Evolutionary conservation across 2,888 invertebrate species (phyloP), one percentile per base, ranked within the genome.

Genomic region (Drosophila infuscata): DNA sequence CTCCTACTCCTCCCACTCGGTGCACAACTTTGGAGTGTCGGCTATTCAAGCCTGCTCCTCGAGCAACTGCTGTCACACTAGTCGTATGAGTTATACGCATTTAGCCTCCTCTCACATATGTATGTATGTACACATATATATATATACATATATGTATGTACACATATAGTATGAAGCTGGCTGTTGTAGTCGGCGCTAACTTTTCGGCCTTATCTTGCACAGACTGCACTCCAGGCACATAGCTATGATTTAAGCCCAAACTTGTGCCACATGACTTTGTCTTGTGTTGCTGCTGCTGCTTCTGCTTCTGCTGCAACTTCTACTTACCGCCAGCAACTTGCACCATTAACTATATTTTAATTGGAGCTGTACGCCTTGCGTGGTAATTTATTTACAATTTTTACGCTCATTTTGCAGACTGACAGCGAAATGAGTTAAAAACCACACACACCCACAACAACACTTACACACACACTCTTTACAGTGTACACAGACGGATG

Each of bases 281-380:
- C 66, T 73, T 70, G 57, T 60, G 54, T 48, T 68, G 68, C 52
- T 52, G 43, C 35, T 53, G 35, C 52, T 58, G 70, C 43, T 33
- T 51, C 59, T 36, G n/a, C 32, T 25, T 25, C 20, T 25, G 11
- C 15, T 41, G 46, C 77, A 80, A 80, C 63, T 80, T 80, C 58
- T 38, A 67, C 77, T 78, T 78, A 71, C 81, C 76, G 61, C 77
- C 81, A 75, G 67, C 53, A 79, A 79, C 70, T 81, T 74, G 65
- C 49, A 78, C 84, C 83, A 82, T 82, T 81, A 82, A 82, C 81
- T 82, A 81, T 78, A 74, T 83, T 82, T 78, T 81, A 82, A 84
- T 83, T 78, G 81, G 70, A 54, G 70, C 73, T 60, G 61, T 57
- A 70, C 64, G 67, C 49, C 49, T 12, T 59, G 30, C 38, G 60